phyloP scores from a whole-genome alignment of 2,888 invertebrate genomes.

The Pristionchus mayeri region DNA sequence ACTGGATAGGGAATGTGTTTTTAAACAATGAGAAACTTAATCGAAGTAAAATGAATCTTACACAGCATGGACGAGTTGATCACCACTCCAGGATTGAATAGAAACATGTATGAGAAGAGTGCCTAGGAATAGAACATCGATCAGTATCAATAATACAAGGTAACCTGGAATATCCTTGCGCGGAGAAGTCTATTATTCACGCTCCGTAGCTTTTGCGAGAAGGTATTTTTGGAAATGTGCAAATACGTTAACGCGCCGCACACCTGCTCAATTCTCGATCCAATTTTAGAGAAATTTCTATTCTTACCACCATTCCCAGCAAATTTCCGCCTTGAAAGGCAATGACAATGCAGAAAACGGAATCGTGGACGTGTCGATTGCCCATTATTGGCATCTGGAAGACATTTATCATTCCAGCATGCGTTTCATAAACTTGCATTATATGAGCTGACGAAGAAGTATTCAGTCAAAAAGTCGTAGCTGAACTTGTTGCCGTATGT shows the following conservation, averaged over 20 bases:
- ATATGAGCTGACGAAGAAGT: not conserved
- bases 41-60: not conserved
- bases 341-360: not conserved
- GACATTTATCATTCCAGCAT: not conserved
- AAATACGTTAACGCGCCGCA: not conserved
- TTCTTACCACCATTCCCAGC: not conserved
- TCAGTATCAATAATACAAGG: not conserved
- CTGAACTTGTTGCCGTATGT: not conserved
- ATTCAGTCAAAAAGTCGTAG: not conserved
- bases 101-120: not conserved
- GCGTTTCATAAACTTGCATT: not conserved
- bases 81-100: not conserved
- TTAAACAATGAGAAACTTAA: not conserved
- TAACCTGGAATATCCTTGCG: not conserved
- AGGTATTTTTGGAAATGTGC: not conserved
- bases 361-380: not conserved
- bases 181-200: not conserved
- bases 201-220: not conserved
- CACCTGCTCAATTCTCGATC: not conserved
- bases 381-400: not conserved
- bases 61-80: not conserved
- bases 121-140: not conserved
- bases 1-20: not conserved
- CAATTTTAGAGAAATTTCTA: too few species aligned
- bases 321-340: not conserved